Conservation (phyloP, 1,140 invertebrate species). For the Drosophila nannoptera region DNA sequence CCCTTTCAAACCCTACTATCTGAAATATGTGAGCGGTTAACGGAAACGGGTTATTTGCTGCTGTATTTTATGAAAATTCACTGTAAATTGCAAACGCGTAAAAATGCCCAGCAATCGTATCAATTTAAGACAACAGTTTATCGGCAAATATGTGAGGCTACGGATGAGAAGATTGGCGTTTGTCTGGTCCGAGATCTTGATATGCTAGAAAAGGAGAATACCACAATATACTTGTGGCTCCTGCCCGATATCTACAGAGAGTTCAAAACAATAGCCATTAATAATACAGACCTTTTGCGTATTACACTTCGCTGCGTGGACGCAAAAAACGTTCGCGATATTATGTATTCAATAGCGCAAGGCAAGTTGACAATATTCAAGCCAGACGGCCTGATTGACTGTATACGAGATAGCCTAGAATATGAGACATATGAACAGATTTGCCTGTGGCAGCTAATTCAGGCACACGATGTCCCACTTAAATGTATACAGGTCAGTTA, state of each 20-base stretch:
- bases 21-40: constrained; percentile 83
- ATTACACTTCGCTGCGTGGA: constrained; percentile 94
- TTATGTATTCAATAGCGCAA: constrained; percentile 94
- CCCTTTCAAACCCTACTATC: constrained; percentile 86
- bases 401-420: constrained; percentile 89
- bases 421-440: constrained; percentile 99
- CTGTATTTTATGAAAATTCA: constrained; percentile 92
- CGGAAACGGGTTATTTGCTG: constrained; percentile 90
- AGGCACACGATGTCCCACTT: constrained; percentile 94
- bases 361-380: constrained; percentile 91
- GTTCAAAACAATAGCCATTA: constrained; percentile 91
- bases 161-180: constrained; percentile 85
- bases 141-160: constrained; percentile 90
- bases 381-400: constrained; percentile 85
- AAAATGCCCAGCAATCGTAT: constrained; percentile 80
- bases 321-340: constrained; percentile 91
- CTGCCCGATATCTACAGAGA: constrained; percentile 94
- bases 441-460: constrained; percentile 96
- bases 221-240: constrained; percentile 91
- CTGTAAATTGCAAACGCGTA: constrained; percentile 79
- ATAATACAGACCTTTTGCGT: constrained; percentile 91
- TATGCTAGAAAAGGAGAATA: constrained; percentile 93
- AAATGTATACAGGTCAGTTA: constrained; percentile 89
- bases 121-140: constrained; percentile 91
- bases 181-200: constrained; percentile 83